These are phyloP conservation scores for Denticeps clupeoides DNA, from an alignment of 2,797 vertebrate species.

Conservation along the genomic window DNA sequence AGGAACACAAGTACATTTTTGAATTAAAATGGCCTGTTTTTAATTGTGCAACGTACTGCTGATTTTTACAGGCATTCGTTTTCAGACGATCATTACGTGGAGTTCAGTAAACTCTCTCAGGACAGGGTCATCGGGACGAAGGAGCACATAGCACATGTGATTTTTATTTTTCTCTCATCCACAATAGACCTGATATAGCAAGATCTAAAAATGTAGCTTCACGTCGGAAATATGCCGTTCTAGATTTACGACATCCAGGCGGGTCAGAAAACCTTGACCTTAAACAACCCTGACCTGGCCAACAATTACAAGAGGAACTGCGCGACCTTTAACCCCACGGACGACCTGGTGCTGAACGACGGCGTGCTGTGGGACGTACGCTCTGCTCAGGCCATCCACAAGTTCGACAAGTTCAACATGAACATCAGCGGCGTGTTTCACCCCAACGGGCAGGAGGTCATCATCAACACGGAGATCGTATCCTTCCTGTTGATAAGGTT, in stretches of 20 bases:
- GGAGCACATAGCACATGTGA: conserved; percentile 88
- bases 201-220: neutral
- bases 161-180: conserved; percentile 19
- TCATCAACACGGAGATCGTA: conserved; percentile 98
- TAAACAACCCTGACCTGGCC: conserved; percentile 95
- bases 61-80: conserved; percentile 81
- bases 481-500: too few relatives aligned
- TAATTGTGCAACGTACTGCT: too few relatives aligned
- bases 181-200: neutral
- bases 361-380: conserved; percentile 97
- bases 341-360: conserved; percentile 96
- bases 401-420: conserved; percentile 99
- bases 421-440: conserved; percentile 99
- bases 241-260: conserved; percentile 99
- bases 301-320: conserved; percentile 99
- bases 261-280: conserved; percentile 89
- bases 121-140: conserved; percentile 97
- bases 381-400: conserved; percentile 93
- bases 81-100: conserved; percentile 93
- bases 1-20: too few relatives aligned
- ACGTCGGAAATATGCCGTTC: conserved; percentile 22
- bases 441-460: conserved; percentile 91
- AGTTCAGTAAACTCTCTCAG: conserved; percentile 98
- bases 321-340: conserved; percentile 96
- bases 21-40: too few relatives aligned